Base-by-base conservation (phyloP, 2,113 vertebrate species). In the Tympanuchus pallidicinctus region DNA sequence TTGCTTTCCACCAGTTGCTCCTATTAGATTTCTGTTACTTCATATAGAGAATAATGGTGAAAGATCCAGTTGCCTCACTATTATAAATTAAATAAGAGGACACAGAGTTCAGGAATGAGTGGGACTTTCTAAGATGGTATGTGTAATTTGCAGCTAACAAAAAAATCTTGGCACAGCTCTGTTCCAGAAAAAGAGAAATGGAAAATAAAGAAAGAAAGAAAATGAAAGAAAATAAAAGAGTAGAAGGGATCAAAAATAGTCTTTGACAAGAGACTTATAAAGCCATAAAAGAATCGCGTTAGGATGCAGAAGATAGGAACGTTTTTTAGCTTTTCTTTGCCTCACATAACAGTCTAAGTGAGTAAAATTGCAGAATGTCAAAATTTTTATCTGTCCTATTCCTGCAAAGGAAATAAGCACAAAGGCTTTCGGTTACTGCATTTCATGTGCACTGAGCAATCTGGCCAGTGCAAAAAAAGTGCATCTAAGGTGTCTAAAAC, bases 1-100 rank as follows among this genome's bases (percentile, higher is more conserved):
- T 95, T 88, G 36, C 38, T 92, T 96, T 93, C 71, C 38, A 81
- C 48, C 0, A 0, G 40, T 79, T 91, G 82, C 45, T 84, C 47
- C 86, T 94, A 65, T 95, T 83, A 76, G 24, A 61, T 95, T 95
- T 95, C 94, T 90, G 57, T 72, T 95, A 79, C 54, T 95, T 95
- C 59, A 61, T 64, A 71, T 22, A 48, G 75, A 94, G 89, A 94
- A 93, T 75, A 95, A 96, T 92, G 81, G 57, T 42, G 60, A 84
- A 81, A 69, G 81, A 95, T 97, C 85, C 67, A 64, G 20, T 95
- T 94, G 48, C 92, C 22, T 94, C 72, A 19, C 45, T 66, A 67
- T 61, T 88, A 52, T 75, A 88, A 82, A 81, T 91, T 82, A 93
- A 96, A 93, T 69, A 78, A 93, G 93, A 93, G 71, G 70, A 72